Conservation (phyloP, 2,113 vertebrate species). For the Formicarius rufipectus region DNA sequence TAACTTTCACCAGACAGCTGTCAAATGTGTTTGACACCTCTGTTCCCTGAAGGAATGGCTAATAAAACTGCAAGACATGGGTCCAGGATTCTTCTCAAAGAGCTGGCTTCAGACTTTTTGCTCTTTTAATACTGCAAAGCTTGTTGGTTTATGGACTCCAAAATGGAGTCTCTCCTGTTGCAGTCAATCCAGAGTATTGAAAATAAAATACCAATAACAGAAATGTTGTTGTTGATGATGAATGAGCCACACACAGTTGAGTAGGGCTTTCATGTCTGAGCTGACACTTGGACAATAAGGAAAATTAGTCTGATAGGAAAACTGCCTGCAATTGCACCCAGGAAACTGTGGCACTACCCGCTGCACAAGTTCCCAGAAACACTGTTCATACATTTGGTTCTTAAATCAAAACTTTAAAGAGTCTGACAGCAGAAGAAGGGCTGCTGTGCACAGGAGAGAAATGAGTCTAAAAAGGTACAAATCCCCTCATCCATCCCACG, state of each 20-base stretch:
- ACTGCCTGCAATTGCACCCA: rapidly evolving
- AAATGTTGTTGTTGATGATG: not conserved
- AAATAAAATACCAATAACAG: not conserved
- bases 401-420: not conserved
- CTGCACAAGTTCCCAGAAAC: not conserved
- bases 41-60: not conserved
- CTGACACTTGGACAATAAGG: not conserved
- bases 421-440: not conserved
- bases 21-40: not conserved
- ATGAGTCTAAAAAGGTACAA: rapidly evolving
- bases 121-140: not conserved
- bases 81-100: not conserved
- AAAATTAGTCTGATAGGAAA: not conserved
- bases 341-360: rapidly evolving
- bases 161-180: not conserved
- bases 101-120: not conserved
- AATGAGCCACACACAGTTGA: rapidly evolving
- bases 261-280: not conserved
- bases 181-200: not conserved
- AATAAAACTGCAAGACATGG: not conserved
- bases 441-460: rapidly evolving
- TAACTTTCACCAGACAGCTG: not conserved
- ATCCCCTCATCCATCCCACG: rapidly evolving
- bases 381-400: rapidly evolving
- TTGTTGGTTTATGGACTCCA: not conserved